phyloP scores from a whole-genome alignment of 2,888 invertebrate genomes.

The Strigamia transsilvanica region DNA sequence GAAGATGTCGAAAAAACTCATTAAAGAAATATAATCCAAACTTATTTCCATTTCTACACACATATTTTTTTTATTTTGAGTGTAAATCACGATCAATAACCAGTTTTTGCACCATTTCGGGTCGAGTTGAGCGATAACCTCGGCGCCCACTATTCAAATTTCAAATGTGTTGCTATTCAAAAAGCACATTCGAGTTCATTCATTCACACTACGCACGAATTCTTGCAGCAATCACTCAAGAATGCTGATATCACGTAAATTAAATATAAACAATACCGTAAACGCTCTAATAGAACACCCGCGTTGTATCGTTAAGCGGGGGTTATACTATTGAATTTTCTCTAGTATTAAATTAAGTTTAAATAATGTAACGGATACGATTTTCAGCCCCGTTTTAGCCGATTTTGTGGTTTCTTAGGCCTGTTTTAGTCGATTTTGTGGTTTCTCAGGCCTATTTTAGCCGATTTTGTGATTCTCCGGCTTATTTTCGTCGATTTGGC shows the following conservation, averaged over 20 bases:
- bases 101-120: neutral
- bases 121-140: neutral
- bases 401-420: no score
- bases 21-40: neutral
- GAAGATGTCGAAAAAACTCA: neutral
- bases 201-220: neutral
- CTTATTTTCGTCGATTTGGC: no score
- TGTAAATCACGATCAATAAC: constrained; percentile 3
- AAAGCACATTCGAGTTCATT: neutral
- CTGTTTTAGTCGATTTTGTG: no score
- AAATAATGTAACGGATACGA: no score
- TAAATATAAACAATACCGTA: neutral
- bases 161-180: neutral
- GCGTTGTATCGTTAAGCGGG: no score
- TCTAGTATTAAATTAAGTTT: no score
- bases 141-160: neutral
- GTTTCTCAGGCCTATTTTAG: no score
- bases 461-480: no score
- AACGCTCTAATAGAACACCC: no score
- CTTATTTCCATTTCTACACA: neutral
- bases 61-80: neutral
- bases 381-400: no score
- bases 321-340: no score
- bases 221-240: neutral
- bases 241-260: neutral